These are phyloP conservation scores for Lasioglossum oenotherae DNA, from an alignment of 2,888 invertebrate genomes.

Conservation along the genomic window DNA sequence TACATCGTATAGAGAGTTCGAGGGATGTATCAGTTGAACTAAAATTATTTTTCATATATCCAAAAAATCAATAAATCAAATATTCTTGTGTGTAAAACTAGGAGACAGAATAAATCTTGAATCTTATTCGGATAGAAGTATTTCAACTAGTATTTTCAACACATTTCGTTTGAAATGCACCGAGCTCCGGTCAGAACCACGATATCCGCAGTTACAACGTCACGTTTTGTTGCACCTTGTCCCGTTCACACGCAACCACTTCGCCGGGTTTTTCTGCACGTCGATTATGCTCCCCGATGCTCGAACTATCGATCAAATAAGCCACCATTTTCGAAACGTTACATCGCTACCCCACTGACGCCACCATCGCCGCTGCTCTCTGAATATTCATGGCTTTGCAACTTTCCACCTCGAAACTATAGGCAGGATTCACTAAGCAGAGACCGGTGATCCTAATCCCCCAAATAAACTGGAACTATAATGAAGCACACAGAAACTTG, in stretches of 20 bases:
- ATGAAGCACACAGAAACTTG: slow-evolving; percentile 10
- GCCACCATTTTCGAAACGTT: slow-evolving; percentile 3
- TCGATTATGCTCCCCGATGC: slow-evolving; percentile 1
- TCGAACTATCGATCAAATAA: slow-evolving; percentile 10
- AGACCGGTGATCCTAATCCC: slow-evolving; percentile 10
- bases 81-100: not conserved
- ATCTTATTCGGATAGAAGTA: not conserved
- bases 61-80: too few relatives aligned
- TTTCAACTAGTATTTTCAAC: not conserved
- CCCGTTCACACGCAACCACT: not conserved
- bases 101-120: not conserved
- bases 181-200: slow-evolving; percentile 56
- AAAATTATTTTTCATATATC: too few relatives aligned
- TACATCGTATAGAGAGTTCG: not conserved
- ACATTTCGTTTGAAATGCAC: not conserved
- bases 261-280: not conserved
- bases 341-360: not conserved
- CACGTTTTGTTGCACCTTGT: slow-evolving; percentile 47
- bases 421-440: slow-evolving; percentile 5
- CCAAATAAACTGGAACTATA: slow-evolving; percentile 18
- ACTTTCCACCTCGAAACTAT: slow-evolving; percentile 9
- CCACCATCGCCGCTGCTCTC: not conserved
- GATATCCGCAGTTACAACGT: slow-evolving; percentile 46
- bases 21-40: too few relatives aligned
- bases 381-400: slow-evolving; percentile 20